Percentiles rank a stretch among this genome's conserved stretches.
Evolutionary conservation across 1,140 invertebrate genomes (phyloP).

Genomic region (Tetramorium simillimum): DNA sequence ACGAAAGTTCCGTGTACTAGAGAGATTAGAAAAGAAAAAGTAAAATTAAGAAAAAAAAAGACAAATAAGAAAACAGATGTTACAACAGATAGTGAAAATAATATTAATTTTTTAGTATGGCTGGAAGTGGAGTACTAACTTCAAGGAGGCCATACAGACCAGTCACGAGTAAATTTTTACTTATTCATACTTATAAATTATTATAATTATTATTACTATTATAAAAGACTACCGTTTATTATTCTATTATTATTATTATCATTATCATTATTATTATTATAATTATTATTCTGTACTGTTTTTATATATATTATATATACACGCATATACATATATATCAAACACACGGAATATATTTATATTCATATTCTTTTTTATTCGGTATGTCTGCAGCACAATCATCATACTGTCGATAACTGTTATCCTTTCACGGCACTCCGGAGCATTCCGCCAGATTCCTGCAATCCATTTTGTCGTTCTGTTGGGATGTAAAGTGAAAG

Average conservation of each 20-base stretch:
- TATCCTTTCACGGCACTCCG: conserved; percentile 55
- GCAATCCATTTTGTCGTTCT: not conserved
- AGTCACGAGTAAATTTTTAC: conserved; percentile 89
- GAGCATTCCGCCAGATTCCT: conserved; percentile 66
- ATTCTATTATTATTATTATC: conserved; percentile 67
- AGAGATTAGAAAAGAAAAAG: conserved; percentile 7
- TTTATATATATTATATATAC: conserved; percentile 68
- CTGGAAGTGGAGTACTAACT: conserved; percentile 97
- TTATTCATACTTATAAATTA: conserved; percentile 83
- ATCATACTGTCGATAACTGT: conserved; percentile 61
- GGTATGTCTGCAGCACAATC: conserved; percentile 70
- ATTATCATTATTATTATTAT: conserved; percentile 63
- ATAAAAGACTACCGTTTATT: conserved; percentile 64
- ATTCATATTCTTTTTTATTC: conserved; percentile 62
- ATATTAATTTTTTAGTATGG: conserved; percentile 90
- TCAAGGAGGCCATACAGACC: conserved; percentile 94
- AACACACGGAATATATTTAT: conserved; percentile 49
- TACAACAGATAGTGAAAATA: conserved; percentile 80
- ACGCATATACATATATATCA: conserved; percentile 46
- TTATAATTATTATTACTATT: conserved; percentile 79
- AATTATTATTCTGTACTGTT: conserved; percentile 74
- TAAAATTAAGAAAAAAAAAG: conserved; percentile 6
- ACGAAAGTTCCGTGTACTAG: conserved; percentile 5
- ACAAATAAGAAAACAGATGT: conserved; percentile 46
- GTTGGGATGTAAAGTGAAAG: conserved; percentile 6